Evolutionary conservation across 2,888 invertebrate species (phyloP), one percentile per base, ranked within the genome.

Genomic region (Limnephilus rhombicus): DNA sequence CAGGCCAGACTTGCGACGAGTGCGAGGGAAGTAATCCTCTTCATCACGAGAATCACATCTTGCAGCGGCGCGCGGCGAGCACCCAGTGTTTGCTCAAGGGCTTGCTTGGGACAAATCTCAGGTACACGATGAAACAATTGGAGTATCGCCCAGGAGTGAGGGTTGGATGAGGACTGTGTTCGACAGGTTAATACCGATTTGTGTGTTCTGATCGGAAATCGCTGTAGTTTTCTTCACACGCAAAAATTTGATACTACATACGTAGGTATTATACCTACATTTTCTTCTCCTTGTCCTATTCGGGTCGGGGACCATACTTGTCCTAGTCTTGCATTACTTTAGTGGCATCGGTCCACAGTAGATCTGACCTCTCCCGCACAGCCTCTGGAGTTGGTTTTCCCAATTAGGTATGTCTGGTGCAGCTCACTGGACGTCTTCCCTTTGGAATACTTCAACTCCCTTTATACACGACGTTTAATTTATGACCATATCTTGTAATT

Each of bases 21-120:
- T 68, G 12, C 37, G 88, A 89, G 88, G 88, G 88, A 15, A 41
- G 31, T 80, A 80, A 89, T 89, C 88, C 88, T 80, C 88, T 89
- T 80, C 88, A 34, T 88, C 88, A 88, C 34, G 88, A 88, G 88
- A 88, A 89, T 89, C 88, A 80, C 88, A 89, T 89, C 88, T 89
- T 89, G 88, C 86, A 68, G 68, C 68, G 68, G 68, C 68, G 68
- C 68, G n/a, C 29, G n/a, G n/a, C 29, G 86, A 29, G 41, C 41
- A 15, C 45, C 80, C 37, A 89, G 80, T 89, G 88, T 89, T 89
- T 80, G 88, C 80, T 24, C 80, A 34, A n/a, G 37, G n/a, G 80
- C 88, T 89, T 29, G 88, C 88, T 89, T 89, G 9, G n/a, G 37
- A 80, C 11, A 89, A 86, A 89, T 34, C 88, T 80, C 80, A 18